Evolutionary conservation across 92 coral and sea anemone species (phyloP).

Genomic region (Phymanthus crucifer): DNA sequence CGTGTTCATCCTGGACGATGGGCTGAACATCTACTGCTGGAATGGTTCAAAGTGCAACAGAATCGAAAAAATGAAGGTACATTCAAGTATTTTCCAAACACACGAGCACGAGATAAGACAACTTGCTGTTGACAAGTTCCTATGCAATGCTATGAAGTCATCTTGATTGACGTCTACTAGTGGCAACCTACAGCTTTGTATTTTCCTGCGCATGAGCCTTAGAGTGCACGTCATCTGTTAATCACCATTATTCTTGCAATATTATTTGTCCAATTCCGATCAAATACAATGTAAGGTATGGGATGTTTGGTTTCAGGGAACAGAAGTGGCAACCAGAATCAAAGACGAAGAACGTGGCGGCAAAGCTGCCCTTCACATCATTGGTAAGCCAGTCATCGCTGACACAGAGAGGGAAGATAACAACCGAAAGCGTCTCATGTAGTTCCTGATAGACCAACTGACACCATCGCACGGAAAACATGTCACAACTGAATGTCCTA

Average conservation of each 20-base stretch:
- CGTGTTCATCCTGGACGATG: slow-evolving; percentile 92
- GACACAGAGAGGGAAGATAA: not conserved
- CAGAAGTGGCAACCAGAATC: slow-evolving; percentile 83
- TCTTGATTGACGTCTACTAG: not conserved
- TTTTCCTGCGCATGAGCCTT: too few species aligned
- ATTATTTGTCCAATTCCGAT: not conserved
- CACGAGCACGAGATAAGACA: not conserved
- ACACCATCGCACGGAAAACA: too few species aligned
- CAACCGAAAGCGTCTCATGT: too few species aligned
- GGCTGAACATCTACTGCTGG: slow-evolving; percentile 86
- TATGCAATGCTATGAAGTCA: too few species aligned
- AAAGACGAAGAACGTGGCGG: slow-evolving; percentile 98
- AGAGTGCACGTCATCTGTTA: not conserved
- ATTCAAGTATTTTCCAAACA: not conserved
- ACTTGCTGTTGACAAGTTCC: not conserved
- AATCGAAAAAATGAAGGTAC: slow-evolving; percentile 85
- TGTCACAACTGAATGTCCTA: not conserved
- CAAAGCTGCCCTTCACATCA: slow-evolving; percentile 70
- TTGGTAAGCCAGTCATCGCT: slow-evolving; percentile 51
- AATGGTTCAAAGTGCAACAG: slow-evolving; percentile 87
- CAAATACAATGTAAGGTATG: not conserved
- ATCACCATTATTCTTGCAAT: not conserved
- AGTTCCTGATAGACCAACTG: too few species aligned
- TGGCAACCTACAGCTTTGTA: too few species aligned
- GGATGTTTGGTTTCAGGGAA: slow-evolving; percentile 58